Evolutionary conservation across 1,140 invertebrate genomes (phyloP).

Genomic region (Heliconius nattereri): DNA sequence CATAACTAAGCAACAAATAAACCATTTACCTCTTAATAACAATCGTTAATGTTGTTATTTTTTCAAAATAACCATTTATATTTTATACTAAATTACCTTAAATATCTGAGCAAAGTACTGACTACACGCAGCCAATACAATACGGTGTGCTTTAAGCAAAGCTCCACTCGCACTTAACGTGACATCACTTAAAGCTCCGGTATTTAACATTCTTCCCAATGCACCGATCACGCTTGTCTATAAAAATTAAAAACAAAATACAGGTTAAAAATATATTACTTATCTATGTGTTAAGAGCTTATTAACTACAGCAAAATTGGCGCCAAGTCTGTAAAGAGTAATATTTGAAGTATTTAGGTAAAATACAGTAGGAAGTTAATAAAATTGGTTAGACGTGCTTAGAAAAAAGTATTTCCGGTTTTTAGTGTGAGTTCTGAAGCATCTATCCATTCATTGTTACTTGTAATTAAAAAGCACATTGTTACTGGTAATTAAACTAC

Average conservation of each 20-base stretch:
- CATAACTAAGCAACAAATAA: no score
- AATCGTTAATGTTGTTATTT: no score
- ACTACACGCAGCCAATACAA: conserved; percentile 95
- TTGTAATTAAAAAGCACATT: no score
- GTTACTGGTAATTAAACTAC: no score
- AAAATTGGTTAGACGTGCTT: no score
- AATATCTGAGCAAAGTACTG: conserved; percentile 95
- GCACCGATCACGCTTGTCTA: conserved; percentile 90
- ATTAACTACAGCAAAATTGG: neutral
- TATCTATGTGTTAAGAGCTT: neutral
- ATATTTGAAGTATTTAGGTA: neutral
- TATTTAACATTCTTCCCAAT: conserved; percentile 90
- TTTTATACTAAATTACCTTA: conserved; percentile 81
- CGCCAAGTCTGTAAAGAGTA: neutral
- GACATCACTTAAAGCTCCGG: conserved; percentile 93
- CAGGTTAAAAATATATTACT: neutral
- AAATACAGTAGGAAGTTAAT: neutral
- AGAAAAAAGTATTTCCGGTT: no score
- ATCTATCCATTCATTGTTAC: no score
- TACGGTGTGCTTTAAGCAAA: conserved; percentile 89
- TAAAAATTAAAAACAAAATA: conserved; percentile 13
- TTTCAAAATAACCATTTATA: neutral
- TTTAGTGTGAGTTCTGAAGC: no score
- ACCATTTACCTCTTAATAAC: no score
- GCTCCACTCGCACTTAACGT: conserved; percentile 90